phyloP scores from a whole-genome alignment of 1,140 invertebrate species.

The Ips nitidus region DNA sequence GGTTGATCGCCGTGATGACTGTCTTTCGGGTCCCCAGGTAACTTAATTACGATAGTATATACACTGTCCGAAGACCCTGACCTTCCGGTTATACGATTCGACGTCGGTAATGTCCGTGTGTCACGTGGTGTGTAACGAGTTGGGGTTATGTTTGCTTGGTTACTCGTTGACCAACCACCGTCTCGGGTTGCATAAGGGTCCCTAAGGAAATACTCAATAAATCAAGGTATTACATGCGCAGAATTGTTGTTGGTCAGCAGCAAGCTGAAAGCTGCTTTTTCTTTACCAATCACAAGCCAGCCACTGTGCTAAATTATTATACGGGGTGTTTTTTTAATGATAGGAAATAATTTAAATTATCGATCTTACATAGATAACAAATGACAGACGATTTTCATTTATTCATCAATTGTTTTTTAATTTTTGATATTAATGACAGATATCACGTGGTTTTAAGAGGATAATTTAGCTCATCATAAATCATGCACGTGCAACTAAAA shows the following conservation, averaged over 20 bases:
- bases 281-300: neutral
- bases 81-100: slow-evolving; percentile 57
- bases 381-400: no score
- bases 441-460: no score
- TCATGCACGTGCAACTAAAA: neutral
- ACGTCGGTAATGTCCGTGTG: slow-evolving; percentile 51
- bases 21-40: slow-evolving; percentile 65
- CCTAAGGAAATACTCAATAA: slow-evolving; percentile 60
- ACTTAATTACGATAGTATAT: slow-evolving; percentile 88
- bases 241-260: neutral
- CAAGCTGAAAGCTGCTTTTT: no score
- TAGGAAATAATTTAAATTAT: no score
- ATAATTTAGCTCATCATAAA: no score
- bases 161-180: slow-evolving; percentile 33
- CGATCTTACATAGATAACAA: no score
- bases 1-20: slow-evolving; percentile 58
- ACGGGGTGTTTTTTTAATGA: no score
- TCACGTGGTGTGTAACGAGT: slow-evolving; percentile 48
- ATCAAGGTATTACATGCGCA: neutral
- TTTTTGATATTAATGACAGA: no score
- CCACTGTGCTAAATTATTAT: neutral
- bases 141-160: slow-evolving; percentile 48
- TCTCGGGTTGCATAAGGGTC: slow-evolving; percentile 55
- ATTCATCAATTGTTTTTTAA: no score
- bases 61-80: slow-evolving; percentile 74